Evolutionary conservation across 2,888 invertebrate genomes (phyloP), one percentile per base, ranked within the genome.

Genomic region (Drosophila paranaensis): DNA sequence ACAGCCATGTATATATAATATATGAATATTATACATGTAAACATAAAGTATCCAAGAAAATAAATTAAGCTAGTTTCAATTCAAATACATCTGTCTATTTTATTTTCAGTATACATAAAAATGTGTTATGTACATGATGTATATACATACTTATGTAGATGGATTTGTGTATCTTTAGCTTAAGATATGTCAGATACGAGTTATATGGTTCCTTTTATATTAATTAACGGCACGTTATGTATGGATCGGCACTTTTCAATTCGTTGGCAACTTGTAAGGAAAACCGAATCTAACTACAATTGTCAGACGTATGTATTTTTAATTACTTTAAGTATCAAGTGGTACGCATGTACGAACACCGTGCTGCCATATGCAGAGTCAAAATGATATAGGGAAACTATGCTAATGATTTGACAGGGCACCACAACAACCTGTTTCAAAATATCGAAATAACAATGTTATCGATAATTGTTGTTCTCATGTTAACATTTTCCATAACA

Each of bases 271-370:
- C 33, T 48, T 48, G 30, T 46, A 20, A 45, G 14, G 6, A 42
- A 42, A 42, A 3, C 27, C 51, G 20, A 39, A 40, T 20, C 10
- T 55, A 58, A 9, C 30, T 8, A 50, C 14, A 37, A 42, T 45
- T 70, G 33, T 60, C 25, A 57, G 39, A 10, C 55, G 66, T 58
- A 54, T 61, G 27, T 58, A 55, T 53, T 64, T 78, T 35, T 71
- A 74, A 78, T 78, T 78, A 74, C 78, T 74, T 78, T 67, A 64
- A 62, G 67, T 68, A 75, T 56, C 61, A 61, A 60, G 56, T 55
- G 56, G 55, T 40, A 56, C 55, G 57, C 35, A 20, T 58, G 45
- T 45, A 51, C 58, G 69, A 53, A 45, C 6, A 65, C 61, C 64
- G 69, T 62, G 45, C 27, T 27, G 6, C 27, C 9, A 50, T 35